phyloP scores from a whole-genome alignment of 2,888 invertebrate species.

The Pachycephus smyrnensis region DNA sequence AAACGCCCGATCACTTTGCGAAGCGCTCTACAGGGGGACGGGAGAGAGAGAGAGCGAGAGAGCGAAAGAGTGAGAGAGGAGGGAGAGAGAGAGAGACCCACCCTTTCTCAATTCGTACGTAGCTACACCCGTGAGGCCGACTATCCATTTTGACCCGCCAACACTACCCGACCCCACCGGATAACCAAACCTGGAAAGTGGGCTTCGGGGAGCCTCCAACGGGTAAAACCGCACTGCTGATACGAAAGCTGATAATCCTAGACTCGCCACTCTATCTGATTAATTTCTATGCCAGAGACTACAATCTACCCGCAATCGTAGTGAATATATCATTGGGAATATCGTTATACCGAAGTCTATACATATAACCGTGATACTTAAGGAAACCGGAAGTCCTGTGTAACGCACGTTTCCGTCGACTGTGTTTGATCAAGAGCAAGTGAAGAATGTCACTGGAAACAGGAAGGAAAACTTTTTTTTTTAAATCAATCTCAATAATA shows the following conservation, averaged over 20 bases:
- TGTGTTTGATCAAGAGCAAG: background rate
- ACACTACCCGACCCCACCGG: conserved; percentile 36
- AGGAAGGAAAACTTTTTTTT: background rate
- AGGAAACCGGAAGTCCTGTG: background rate
- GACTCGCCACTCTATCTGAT: conserved; percentile 44
- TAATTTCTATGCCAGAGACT: conserved; percentile 38
- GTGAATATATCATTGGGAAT: background rate
- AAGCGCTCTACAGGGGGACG: background rate
- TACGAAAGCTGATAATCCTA: conserved; percentile 49
- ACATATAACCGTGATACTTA: background rate
- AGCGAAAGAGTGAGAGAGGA: conserved; percentile 24
- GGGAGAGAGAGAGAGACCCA: conserved; percentile 19
- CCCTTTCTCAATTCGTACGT: conserved; percentile 48
- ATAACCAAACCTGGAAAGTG: background rate
- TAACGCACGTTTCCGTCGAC: background rate
- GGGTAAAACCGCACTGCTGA: conserved; percentile 43
- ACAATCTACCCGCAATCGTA: background rate
- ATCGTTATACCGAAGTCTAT: background rate
- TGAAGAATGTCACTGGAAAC: background rate
- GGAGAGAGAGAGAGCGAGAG: background rate
- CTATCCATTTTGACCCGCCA: conserved; percentile 47
- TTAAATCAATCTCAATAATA: background rate
- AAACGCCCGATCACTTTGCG: conserved; percentile 56
- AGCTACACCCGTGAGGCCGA: conserved; percentile 45
- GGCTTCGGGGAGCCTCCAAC: conserved; percentile 39